Base-by-base conservation (phyloP, 2,113 vertebrate genomes). In the Mobula birostris region DNA sequence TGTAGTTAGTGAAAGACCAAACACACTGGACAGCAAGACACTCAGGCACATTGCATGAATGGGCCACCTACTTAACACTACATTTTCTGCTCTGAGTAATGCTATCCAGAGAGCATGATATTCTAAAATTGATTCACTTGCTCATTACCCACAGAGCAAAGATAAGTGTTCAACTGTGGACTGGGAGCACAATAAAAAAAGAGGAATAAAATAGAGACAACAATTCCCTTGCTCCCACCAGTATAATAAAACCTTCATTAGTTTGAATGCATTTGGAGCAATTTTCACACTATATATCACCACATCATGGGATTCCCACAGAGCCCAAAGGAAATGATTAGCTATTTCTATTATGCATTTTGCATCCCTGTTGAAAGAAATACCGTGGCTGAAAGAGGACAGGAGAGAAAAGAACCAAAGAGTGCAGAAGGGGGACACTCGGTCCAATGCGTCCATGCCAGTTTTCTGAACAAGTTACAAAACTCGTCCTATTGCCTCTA, bases 221-320 rank as follows among this genome's bases (percentile, higher is more conserved):
- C 32, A 9, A 68, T 27, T 70, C 56, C n/a, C n/a, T 15, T 66
- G 6, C 29, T 7, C 61, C 61, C 63, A 14, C 24, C 68, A 76
- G 11, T 27, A 15, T 56, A 74, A 74, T 93, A 93, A 93, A 93
- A 74, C 21, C 70, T 14, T 93, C 68, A 93, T 93, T 56, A 56
- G 68, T 93, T 56, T 29, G 91, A 93, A 74, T 56, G 91, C 40
- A 40, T 93, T 74, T 40, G 40, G 48, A 93, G 11, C 70, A 93
- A 74, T 93, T 93, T 91, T 93, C 91, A 93, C 68, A 72, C 68
- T 74, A 93, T 74, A 32, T 63, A 76, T 40, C 56, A 40, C 21
- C 72, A 56, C 24, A 93, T 93, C 91, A 27, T 74, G 1, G 66
- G 32, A 1, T 36, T 92, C 90, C 68, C 72, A 68, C 70, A 74